These are phyloP conservation scores for Epirrita christyi DNA, from an alignment of 2,888 invertebrate genomes.

Conservation along the genomic window DNA sequence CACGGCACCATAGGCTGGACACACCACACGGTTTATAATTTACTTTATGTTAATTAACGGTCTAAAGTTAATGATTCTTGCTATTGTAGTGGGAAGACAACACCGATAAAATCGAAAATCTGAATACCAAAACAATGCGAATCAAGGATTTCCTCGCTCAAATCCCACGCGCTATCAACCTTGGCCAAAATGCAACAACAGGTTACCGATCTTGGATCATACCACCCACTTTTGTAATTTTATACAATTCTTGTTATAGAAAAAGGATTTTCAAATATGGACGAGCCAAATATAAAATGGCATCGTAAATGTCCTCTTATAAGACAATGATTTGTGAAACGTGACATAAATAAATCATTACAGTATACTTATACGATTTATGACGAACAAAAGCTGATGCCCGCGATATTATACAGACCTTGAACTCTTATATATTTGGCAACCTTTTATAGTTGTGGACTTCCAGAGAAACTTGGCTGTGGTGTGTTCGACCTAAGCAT, in stretches of 20 bases:
- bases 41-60: no score
- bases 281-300: conserved; percentile 37
- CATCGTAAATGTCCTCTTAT: conserved; percentile 39
- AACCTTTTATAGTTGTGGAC: no score
- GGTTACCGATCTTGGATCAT: conserved; percentile 38
- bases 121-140: conserved; percentile 34
- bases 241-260: conserved; percentile 43
- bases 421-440: not conserved
- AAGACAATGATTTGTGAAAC: conserved; percentile 32
- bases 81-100: not conserved
- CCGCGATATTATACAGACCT: conserved; percentile 4
- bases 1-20: no score
- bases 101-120: conserved; percentile 24
- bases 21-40: no score
- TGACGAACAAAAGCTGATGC: conserved; percentile 10
- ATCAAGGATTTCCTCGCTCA: conserved; percentile 31
- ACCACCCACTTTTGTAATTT: conserved; percentile 41
- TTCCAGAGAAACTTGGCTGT: no score
- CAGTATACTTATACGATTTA: conserved; percentile 4
- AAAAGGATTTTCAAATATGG: conserved; percentile 41
- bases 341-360: conserved; percentile 30
- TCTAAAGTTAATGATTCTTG: no score
- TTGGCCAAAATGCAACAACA: conserved; percentile 43
- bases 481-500: no score
- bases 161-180: conserved; percentile 31